Evolutionary conservation across 2,888 invertebrate species (phyloP).

Genomic region (Ephialtes manifestator): DNA sequence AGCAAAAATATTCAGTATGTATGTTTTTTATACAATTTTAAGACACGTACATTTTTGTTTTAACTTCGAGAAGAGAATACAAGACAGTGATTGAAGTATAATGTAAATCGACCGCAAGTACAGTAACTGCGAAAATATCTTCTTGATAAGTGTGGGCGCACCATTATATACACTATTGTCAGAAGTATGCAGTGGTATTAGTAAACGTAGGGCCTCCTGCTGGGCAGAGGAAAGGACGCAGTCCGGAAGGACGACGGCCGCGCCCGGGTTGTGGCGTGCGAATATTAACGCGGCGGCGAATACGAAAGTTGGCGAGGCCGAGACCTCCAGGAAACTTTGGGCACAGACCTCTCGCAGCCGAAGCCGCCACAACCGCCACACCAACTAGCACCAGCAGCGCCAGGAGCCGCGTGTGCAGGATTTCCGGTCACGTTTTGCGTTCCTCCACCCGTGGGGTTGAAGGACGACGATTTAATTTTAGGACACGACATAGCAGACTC

Average conservation of each 20-base stretch:
- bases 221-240: constrained; percentile 46
- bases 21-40: too few species aligned
- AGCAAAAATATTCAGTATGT: too few species aligned
- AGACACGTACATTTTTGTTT: too few species aligned
- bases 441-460: constrained; percentile 52
- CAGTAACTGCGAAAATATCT: constrained; percentile 7
- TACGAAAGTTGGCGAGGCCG: constrained; percentile 68
- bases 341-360: constrained; percentile 59
- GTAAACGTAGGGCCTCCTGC: constrained; percentile 34
- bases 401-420: constrained; percentile 64
- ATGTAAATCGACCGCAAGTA: constrained; percentile 17
- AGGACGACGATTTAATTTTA: constrained; percentile 70
- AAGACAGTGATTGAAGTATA: too few species aligned
- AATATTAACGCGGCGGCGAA: constrained; percentile 70
- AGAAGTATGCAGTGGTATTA: constrained; percentile 16
- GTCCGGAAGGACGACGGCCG: constrained; percentile 62
- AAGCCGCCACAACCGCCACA: constrained; percentile 36
- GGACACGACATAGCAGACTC: constrained; percentile 51
- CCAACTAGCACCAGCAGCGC: constrained; percentile 41
- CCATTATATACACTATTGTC: constrained; percentile 19
- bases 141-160: constrained; percentile 41
- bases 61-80: too few species aligned
- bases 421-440: constrained; percentile 68
- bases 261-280: constrained; percentile 66
- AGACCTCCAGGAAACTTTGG: constrained; percentile 65